Percentiles rank a stretch among this genome's conserved stretches.
phyloP scores from a whole-genome alignment of 2,113 vertebrate species.

The Passerina amoena region DNA sequence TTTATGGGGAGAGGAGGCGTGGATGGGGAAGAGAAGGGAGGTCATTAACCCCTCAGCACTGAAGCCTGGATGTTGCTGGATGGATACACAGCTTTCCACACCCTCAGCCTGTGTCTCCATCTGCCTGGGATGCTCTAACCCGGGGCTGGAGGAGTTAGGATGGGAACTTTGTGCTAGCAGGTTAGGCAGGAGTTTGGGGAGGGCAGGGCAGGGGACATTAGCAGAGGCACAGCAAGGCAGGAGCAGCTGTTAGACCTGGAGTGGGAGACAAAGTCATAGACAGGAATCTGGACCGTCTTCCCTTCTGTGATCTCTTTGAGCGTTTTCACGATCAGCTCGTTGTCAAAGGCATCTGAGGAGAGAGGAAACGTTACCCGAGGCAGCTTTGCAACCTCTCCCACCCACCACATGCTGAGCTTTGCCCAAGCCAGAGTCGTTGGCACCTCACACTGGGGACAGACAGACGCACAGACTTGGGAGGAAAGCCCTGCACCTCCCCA shows the following conservation, averaged over 20 bases:
- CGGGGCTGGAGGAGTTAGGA: not conserved
- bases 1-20: not conserved
- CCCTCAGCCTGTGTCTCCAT: not conserved
- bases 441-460: fast-evolving
- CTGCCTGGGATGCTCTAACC: not conserved
- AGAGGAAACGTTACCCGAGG: not conserved
- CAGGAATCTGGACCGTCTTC: constrained; percentile 92
- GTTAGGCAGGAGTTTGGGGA: not conserved
- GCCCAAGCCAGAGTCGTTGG: not conserved
- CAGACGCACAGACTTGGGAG: fast-evolving
- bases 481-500: not conserved
- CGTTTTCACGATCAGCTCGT: constrained; percentile 90
- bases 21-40: not conserved
- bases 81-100: not conserved
- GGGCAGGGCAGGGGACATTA: not conserved
- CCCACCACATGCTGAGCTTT: not conserved
- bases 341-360: constrained; percentile 94
- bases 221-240: not conserved
- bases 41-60: not conserved
- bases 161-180: not conserved
- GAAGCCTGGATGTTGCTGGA: not conserved
- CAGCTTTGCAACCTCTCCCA: not conserved
- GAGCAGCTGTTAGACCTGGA: constrained; percentile 81
- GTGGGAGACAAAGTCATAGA: constrained; percentile 96
- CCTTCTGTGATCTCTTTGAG: constrained; percentile 88